These are phyloP conservation scores for Allophyes oxyacanthae DNA, from an alignment of 2,888 invertebrate genomes.

Conservation along the genomic window DNA sequence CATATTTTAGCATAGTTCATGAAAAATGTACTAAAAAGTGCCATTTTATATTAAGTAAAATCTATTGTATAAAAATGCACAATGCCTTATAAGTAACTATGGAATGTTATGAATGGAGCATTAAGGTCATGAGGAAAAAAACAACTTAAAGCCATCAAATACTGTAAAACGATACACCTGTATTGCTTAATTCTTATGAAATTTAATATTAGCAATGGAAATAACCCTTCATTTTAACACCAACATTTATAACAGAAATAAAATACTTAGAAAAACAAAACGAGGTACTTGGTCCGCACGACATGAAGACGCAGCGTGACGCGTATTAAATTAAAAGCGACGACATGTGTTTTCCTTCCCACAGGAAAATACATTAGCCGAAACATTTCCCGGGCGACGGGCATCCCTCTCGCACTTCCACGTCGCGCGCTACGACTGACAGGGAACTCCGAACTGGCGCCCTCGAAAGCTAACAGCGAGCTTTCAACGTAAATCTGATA, in stretches of 20 bases:
- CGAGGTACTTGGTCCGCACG: conserved; percentile 59
- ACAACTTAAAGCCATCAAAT: background rate
- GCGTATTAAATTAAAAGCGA: conserved; percentile 89
- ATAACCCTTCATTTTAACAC: conserved; percentile 31
- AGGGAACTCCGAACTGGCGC: conserved; percentile 74
- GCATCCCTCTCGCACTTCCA: conserved; percentile 68
- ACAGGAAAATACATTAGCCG: conserved; percentile 88
- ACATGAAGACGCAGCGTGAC: conserved; percentile 85
- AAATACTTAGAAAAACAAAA: conserved; percentile 54
- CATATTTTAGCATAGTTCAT: too few relatives aligned
- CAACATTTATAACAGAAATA: conserved; percentile 48
- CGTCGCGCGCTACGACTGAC: conserved; percentile 50
- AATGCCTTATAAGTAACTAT: too few relatives aligned
- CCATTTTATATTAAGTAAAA: too few relatives aligned
- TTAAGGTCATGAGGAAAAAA: background rate
- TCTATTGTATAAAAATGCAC: too few relatives aligned
- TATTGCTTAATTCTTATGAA: conserved; percentile 5
- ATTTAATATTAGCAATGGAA: conserved; percentile 18
- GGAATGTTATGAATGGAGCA: too few relatives aligned
- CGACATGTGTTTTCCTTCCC: conserved; percentile 89
- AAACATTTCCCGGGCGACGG: conserved; percentile 80
- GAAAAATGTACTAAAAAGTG: too few relatives aligned
- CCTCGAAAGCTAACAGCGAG: conserved; percentile 85
- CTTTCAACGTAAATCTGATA: conserved; percentile 89
- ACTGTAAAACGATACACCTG: background rate